These are phyloP conservation scores for Mercenaria mercenaria DNA, from an alignment of 1,140 invertebrate genomes.

Conservation along the genomic window DNA sequence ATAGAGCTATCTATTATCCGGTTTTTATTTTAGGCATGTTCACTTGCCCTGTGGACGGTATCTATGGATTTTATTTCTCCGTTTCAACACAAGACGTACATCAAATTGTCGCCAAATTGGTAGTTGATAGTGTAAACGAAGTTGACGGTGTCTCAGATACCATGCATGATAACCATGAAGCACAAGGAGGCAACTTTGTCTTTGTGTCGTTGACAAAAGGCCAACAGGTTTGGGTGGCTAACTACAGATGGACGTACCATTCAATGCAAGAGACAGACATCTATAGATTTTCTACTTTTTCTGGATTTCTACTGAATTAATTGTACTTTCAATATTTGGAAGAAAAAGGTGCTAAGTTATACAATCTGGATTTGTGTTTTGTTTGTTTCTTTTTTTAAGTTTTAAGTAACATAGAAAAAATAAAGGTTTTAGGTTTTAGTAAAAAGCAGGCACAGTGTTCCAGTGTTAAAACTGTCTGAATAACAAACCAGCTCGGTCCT, in stretches of 20 bases:
- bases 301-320: background rate
- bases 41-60: background rate
- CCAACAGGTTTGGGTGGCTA: too few relatives aligned
- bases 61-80: constrained; percentile 22
- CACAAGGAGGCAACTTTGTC: background rate
- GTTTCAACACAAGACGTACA: background rate
- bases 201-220: background rate
- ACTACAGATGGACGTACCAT: too few relatives aligned
- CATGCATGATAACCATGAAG: background rate
- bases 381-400: too few relatives aligned
- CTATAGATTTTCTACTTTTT: constrained; percentile 17
- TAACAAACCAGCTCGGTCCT: too few relatives aligned
- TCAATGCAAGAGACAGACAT: background rate
- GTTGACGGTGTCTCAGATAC: constrained; percentile 7
- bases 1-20: too few relatives aligned
- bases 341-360: too few relatives aligned
- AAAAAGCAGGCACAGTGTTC: too few relatives aligned
- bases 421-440: too few relatives aligned
- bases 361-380: too few relatives aligned
- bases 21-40: constrained; percentile 29
- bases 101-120: background rate
- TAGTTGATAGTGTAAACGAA: background rate
- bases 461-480: too few relatives aligned
- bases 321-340: too few relatives aligned
- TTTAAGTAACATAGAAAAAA: too few relatives aligned